Evolutionary conservation across 2,888 invertebrate genomes (phyloP).

Genomic region (Drepana falcataria): DNA sequence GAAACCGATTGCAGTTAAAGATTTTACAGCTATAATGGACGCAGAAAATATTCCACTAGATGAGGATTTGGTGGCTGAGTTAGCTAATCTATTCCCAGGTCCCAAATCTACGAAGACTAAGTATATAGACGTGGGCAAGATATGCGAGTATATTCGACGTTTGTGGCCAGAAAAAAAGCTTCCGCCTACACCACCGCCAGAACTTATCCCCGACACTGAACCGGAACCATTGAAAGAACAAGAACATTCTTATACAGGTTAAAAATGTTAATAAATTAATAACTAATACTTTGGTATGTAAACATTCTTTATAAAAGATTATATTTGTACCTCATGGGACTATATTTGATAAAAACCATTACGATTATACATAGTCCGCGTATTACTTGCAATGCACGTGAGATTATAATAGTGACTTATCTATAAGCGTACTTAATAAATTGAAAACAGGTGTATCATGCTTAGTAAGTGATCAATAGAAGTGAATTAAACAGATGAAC

Average conservation of each 20-base stretch:
- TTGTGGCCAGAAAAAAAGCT: slow-evolving; percentile 44
- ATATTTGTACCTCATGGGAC: too few species aligned
- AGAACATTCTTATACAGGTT: background rate
- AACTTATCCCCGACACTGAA: slow-evolving; percentile 6
- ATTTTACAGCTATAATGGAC: slow-evolving; percentile 11
- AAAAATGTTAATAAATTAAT: too few species aligned
- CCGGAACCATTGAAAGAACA: slow-evolving; percentile 7
- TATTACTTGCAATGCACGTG: too few species aligned
- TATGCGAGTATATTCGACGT: slow-evolving; percentile 39
- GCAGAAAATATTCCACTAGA: slow-evolving; percentile 19
- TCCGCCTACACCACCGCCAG: slow-evolving; percentile 37
- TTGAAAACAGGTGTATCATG: too few species aligned
- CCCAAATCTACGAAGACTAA: slow-evolving; percentile 23
- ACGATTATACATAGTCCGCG: too few species aligned
- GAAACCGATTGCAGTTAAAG: slow-evolving; percentile 17
- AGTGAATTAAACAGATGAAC: too few species aligned
- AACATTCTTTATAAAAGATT: too few species aligned
- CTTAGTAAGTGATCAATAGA: too few species aligned
- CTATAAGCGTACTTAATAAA: too few species aligned
- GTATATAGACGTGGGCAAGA: slow-evolving; percentile 23
- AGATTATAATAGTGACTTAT: too few species aligned
- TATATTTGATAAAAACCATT: too few species aligned
- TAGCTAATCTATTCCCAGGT: slow-evolving; percentile 30
- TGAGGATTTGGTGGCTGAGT: slow-evolving; percentile 30
- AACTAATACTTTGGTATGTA: too few species aligned